phyloP scores from a whole-genome alignment of 2,113 vertebrate genomes.

The Hemibagrus wyckioides region DNA sequence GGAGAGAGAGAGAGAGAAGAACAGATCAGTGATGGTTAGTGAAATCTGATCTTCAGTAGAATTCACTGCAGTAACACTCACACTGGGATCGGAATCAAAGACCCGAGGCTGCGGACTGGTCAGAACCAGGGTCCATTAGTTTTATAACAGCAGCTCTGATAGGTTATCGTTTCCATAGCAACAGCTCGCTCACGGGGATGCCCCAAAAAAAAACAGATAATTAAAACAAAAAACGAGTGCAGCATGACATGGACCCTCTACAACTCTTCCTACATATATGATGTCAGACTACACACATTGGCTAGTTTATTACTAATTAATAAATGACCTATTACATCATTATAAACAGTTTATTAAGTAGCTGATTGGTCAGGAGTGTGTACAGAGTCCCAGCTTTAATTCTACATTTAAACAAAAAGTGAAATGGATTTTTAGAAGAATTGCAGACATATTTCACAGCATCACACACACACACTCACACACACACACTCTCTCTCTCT shows the following conservation, averaged over 20 bases:
- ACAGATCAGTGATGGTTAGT: slow-evolving; percentile 8
- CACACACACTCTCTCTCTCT: background rate
- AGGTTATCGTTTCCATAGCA: background rate
- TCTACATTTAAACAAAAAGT: background rate
- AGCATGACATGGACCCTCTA: no score
- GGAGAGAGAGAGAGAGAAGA: background rate
- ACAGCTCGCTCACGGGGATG: background rate
- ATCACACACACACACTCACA: slow-evolving; percentile 28
- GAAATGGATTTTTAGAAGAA: background rate
- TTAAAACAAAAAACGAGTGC: no score
- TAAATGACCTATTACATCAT: background rate
- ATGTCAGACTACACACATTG: background rate
- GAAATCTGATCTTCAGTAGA: background rate
- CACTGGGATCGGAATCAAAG: background rate
- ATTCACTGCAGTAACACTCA: background rate
- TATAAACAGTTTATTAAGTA: background rate
- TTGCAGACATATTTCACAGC: background rate
- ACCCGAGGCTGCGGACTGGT: background rate
- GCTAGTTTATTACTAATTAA: background rate
- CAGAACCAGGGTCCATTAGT: background rate
- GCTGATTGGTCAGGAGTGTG: background rate
- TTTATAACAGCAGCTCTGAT: background rate
- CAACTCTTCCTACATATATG: no score
- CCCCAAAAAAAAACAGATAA: no score
- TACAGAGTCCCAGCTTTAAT: background rate